These are phyloP conservation scores for Hemibagrus guttatus DNA, from an alignment of 2,797 vertebrate genomes.

Conservation along the genomic window DNA sequence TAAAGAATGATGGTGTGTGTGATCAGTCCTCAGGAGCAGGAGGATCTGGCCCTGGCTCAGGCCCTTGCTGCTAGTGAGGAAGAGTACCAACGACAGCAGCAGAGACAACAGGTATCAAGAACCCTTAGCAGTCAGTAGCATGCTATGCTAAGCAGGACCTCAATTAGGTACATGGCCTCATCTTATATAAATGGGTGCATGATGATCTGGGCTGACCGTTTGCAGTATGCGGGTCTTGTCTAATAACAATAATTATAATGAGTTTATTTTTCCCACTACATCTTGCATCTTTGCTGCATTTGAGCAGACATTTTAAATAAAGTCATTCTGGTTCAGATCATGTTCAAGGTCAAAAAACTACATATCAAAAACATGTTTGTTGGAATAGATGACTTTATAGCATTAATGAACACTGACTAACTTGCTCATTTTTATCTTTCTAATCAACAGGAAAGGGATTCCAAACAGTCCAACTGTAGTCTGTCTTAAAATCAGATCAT, in stretches of 20 bases:
- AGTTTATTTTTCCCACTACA: no score
- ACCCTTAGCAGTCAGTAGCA: slow-evolving; percentile 75
- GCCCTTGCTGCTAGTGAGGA: slow-evolving; percentile 83
- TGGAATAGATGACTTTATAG: neutral
- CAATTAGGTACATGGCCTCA: slow-evolving; percentile 67
- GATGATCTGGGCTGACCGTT: slow-evolving; percentile 31
- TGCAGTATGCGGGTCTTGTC: neutral
- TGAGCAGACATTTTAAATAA: neutral
- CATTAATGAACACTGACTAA: neutral
- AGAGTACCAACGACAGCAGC: slow-evolving; percentile 79
- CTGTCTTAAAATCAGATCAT: slow-evolving; percentile 68
- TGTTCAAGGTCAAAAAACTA: neutral
- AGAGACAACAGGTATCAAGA: slow-evolving; percentile 83
- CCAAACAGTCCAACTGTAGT: slow-evolving; percentile 75
- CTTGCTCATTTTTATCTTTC: neutral
- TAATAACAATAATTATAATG: neutral
- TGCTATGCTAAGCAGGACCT: slow-evolving; percentile 71
- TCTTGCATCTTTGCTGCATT: neutral
- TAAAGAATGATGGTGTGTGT: slow-evolving; percentile 15
- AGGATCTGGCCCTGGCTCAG: slow-evolving; percentile 83
- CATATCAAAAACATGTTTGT: no score
- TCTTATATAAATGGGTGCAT: slow-evolving; percentile 36
- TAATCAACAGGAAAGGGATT: slow-evolving; percentile 67
- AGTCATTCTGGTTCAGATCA: neutral
- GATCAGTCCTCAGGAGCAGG: slow-evolving; percentile 82